Percentiles rank a stretch among this genome's conserved stretches.
phyloP scores from a whole-genome alignment of 1,140 invertebrate species.

The Glossosoma conforme region DNA sequence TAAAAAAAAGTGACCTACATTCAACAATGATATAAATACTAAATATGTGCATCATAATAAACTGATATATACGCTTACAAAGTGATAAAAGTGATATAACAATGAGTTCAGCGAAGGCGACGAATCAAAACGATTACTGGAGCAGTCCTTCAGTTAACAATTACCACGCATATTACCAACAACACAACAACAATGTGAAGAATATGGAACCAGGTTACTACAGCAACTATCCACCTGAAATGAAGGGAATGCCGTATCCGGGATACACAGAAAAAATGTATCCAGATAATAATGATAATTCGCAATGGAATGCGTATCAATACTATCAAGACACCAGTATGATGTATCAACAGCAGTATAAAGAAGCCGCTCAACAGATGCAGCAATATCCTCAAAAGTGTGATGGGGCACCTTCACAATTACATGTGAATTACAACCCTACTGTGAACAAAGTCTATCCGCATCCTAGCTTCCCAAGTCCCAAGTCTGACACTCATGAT shows the following conservation, averaged over 20 bases:
- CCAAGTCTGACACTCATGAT: slow-evolving; percentile 17
- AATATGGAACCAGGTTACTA: background rate
- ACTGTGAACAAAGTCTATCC: slow-evolving; percentile 3
- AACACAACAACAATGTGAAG: background rate
- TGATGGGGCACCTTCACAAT: background rate
- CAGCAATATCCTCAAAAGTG: background rate
- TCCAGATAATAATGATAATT: background rate
- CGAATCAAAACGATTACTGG: slow-evolving; percentile 19
- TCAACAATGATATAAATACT: background rate
- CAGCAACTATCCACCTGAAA: background rate
- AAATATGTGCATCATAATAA: no score
- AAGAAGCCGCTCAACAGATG: background rate
- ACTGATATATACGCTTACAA: no score
- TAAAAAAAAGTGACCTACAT: background rate
- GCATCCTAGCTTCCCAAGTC: slow-evolving; percentile 15
- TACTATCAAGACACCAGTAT: slow-evolving; percentile 6
- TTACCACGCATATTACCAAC: background rate
- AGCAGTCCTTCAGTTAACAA: slow-evolving; percentile 9
- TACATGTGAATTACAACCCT: background rate
- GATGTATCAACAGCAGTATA: slow-evolving; percentile 1
- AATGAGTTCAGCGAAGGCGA: slow-evolving; percentile 17
- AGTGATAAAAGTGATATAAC: background rate
- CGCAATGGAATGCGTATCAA: background rate
- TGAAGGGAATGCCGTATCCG: background rate
- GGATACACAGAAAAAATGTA: background rate